Evolutionary conservation across 2,797 vertebrate genomes (phyloP), one percentile per base, ranked within the genome.

Genomic region (Neosilurus mollespiculum): DNA sequence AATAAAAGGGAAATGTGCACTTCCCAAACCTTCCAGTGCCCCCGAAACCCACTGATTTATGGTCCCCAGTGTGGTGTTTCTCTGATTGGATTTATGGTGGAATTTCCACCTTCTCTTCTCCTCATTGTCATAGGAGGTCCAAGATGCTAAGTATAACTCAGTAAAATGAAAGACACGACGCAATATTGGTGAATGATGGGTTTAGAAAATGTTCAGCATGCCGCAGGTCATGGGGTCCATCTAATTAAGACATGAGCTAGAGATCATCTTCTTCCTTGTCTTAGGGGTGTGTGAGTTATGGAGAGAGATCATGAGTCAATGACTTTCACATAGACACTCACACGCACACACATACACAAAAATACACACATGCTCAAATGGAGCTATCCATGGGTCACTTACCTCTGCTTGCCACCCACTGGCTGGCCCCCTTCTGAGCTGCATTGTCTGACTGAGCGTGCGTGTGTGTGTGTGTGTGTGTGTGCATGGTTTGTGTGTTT

Each of bases 11-110:
- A 95, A 95, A 91, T 89, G 88, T 91, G 91, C 90, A 94, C 92
- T 95, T 95, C 95, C 94, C 92, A 93, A 92, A 94, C 93, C 93
- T 94, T 92, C 93, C 91, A 91, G 89, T 91, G 92, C 91, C 91
- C 91, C 81, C 90, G 89, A 91, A 91, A 88, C 9, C 9, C 12
- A 81, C 86, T 93, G 93, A 95, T 94, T 95, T 95, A 95, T 18
- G 91, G 92, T 91, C 80, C 90, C 87, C 87, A 82, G 83, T 56
- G 86, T 91, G 88, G 85, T 67, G 61, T 87, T 91, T 90, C 85
- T 91, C 87, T 95, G 93, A 94, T 95, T 95, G 93, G 89, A 89
- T 95, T 95, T 93, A 95, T 94, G 93, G 89, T 91, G 89, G 89
- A 87, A 94, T 93, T 94, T 95, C 93, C 94, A 94, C 88, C 90